Base-by-base conservation (phyloP, 2,113 vertebrate genomes). In the Silurus meridionalis region DNA sequence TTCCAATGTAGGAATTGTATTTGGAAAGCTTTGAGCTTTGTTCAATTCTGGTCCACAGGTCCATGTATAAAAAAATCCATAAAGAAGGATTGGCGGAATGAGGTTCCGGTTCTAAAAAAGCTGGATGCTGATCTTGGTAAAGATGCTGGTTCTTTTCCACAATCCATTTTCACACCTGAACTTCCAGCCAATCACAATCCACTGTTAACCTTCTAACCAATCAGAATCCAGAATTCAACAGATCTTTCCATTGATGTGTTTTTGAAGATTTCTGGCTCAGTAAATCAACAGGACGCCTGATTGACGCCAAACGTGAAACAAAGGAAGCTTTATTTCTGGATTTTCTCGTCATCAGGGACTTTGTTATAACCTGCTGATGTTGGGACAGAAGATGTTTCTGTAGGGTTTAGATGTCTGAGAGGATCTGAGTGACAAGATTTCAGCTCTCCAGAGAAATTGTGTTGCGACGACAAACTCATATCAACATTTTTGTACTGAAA, bases 351-450 rank as follows among this genome's bases (percentile, higher is more conserved):
- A 28, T 74, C 46, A 8, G 66, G 85, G 13, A 55, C 57, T 75
- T 72, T 82, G 85, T 86, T 25, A 46, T 55, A 64, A 82, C 85
- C 50, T 64, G 80, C 80, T 74, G 21, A 55, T 58, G 64, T 55
- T 53, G 66, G 52, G 58, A 63, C n/a, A 63, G 57, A 55, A 77
- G 8, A 46, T 15, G 23, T 6, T 6, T 46, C 77, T 60, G 67
- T 57, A 21, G n/a, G 58, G 58, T 52, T 61, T 11, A 48, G 60
- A 11, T 55, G 15, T 80, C 74, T 85, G 75, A 25, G 78, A 58
- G 21, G 63, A 52, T 66, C 23, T 46, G 28, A 69, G 28, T 46
- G 28, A 37, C 66, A 37, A 15, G 25, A 69, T 5, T 69, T 69
- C 13, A 74, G 71, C 37, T 2, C 2, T 37, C 37, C 37, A 37